phyloP scores from a whole-genome alignment of 1,140 invertebrate species.

The Sinonovacula constricta region DNA sequence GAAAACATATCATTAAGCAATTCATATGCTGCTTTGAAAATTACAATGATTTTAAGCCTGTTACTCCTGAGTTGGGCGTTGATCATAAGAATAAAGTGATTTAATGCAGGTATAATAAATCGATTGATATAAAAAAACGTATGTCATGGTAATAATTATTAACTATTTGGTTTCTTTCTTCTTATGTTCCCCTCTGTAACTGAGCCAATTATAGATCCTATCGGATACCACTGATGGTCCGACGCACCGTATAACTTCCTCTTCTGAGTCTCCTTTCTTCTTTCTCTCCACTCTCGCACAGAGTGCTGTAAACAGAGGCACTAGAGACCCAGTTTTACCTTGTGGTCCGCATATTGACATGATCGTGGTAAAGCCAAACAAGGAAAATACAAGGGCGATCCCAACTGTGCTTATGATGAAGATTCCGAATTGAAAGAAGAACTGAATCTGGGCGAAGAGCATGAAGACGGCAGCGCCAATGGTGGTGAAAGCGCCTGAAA shows the following conservation, averaged over 20 bases:
- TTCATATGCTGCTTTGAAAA: too few relatives aligned
- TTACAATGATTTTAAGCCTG: too few relatives aligned
- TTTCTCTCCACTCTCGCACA: constrained; percentile 24
- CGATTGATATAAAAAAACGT: too few relatives aligned
- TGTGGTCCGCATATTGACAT: constrained; percentile 66
- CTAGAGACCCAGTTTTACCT: constrained; percentile 58
- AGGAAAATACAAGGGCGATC: constrained; percentile 60
- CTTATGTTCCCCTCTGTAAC: too few relatives aligned
- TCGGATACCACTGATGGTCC: constrained; percentile 15
- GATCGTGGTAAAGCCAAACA: constrained; percentile 59
- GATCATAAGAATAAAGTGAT: too few relatives aligned
- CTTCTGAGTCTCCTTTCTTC: constrained; percentile 10
- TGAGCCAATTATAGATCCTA: constrained; percentile 35
- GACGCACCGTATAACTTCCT: not conserved
- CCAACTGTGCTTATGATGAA: constrained; percentile 66
- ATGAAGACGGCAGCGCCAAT: constrained; percentile 67
- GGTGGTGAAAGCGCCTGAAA: constrained; percentile 67
- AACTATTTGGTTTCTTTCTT: too few relatives aligned
- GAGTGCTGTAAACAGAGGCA: constrained; percentile 43
- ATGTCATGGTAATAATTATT: too few relatives aligned
- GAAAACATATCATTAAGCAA: too few relatives aligned
- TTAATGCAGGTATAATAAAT: too few relatives aligned
- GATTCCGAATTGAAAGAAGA: constrained; percentile 68
- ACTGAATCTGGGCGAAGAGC: constrained; percentile 67
- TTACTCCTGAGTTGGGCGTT: too few relatives aligned